Evolutionary conservation across 2,888 invertebrate genomes (phyloP).

Genomic region (Mimumesa dahlbomi): DNA sequence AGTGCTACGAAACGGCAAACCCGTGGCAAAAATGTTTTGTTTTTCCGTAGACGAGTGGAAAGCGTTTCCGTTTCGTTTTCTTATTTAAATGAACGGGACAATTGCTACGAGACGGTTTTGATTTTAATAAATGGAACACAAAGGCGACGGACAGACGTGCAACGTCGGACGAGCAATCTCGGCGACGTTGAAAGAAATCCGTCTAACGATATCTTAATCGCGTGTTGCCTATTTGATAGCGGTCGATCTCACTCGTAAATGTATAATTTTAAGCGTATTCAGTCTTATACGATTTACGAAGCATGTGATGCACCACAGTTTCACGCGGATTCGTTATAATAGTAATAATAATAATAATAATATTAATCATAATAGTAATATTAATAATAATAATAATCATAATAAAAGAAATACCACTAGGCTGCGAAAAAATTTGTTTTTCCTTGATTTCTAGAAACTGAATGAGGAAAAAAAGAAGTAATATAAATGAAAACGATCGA

Average conservation of each 20-base stretch:
- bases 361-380: not conserved
- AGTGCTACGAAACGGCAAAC: slow-evolving; percentile 26
- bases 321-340: slow-evolving; percentile 41
- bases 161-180: not conserved
- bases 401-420: not conserved
- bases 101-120: too few species aligned
- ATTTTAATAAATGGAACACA: too few species aligned
- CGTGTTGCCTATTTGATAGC: not conserved
- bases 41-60: too few species aligned
- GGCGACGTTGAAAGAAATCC: not conserved
- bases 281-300: slow-evolving; percentile 53
- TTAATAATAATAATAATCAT: not conserved
- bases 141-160: too few species aligned
- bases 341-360: too few species aligned
- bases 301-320: slow-evolving; percentile 36
- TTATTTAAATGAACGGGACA: too few species aligned
- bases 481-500: not conserved
- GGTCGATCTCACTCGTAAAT: slow-evolving; percentile 5
- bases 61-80: too few species aligned
- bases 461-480: not conserved
- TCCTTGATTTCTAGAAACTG: not conserved
- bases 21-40: too few species aligned
- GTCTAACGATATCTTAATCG: not conserved
- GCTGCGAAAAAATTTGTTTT: not conserved
- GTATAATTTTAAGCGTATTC: slow-evolving; percentile 41